Evolutionary conservation across 2,888 invertebrate species (phyloP), one percentile per base, ranked within the genome.

Genomic region (Auanema freiburgensis): DNA sequence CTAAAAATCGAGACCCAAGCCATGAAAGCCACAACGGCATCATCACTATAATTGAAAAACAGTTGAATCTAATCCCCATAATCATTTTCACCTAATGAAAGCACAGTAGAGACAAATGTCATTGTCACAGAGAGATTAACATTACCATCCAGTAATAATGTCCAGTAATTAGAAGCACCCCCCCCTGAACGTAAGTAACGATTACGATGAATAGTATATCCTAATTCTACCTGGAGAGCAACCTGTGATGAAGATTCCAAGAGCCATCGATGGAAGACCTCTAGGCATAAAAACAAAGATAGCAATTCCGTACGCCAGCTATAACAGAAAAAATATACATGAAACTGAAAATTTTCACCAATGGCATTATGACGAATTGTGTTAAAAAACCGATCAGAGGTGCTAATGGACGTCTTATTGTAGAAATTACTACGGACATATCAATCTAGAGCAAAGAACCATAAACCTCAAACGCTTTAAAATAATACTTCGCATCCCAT

Each of bases 141-240:
- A 85, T 97, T 96, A 5, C 93, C 96, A 3, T 90, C 91, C 1
- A 97, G 87, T 16, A 96, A 88, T 71, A 91, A 90, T 0, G 93
- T 91, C 93, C 95, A 97, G 78, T 95, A 92, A 85, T 97, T 97
- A 54, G 94, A 94, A 24, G 94, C 93, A 0, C 95, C 96, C 0
- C 97, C 87, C 10, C 86, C 87, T 14, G 87, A 87, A 58, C n/a
- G n/a, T 12, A 43, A 43, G 14, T 12, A 43, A 12, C 14, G 12
- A 12, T 43, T 14, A 43, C 14, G 14, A 43, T 43, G 12, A 43
- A 43, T 14, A 43, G n/a, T n/a, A n/a, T n/a, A n/a, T n/a, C n/a
- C n/a, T n/a, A n/a, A n/a, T 6, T 40, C 11, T 24, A 21, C 71
- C 74, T 8, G 74, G 74, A 11, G 74, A 71, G 59, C 74, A 74